Conservation (phyloP, 2,888 invertebrate genomes). For the Bedellia somnulentella region DNA sequence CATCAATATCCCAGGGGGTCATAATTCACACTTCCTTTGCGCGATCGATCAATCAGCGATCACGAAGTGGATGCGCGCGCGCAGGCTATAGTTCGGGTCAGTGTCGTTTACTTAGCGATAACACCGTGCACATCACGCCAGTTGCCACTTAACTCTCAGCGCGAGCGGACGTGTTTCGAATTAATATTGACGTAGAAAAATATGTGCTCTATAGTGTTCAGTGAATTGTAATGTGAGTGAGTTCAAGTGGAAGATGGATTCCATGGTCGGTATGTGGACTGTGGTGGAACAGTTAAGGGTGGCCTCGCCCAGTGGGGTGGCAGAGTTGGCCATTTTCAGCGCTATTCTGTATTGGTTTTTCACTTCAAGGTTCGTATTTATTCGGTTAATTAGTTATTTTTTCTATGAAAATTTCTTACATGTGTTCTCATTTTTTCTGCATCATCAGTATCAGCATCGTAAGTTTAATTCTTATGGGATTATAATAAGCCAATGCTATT, state of each 20-base stretch:
- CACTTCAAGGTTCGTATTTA: constrained; percentile 57
- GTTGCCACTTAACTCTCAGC: not conserved
- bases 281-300: constrained; percentile 50
- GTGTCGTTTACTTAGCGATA: not conserved
- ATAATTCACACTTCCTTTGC: no score
- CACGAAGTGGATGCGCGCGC: no score
- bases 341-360: constrained; percentile 66
- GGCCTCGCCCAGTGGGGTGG: constrained; percentile 63
- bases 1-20: no score
- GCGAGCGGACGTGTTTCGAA: not conserved
- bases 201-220: not conserved
- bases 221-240: constrained; percentile 37
- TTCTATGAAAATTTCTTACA: no score
- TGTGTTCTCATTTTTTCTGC: no score
- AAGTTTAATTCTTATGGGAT: no score
- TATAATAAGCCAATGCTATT: no score
- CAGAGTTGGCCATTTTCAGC: constrained; percentile 64
- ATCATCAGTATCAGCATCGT: no score
- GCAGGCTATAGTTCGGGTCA: not conserved
- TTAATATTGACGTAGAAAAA: no score
- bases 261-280: constrained; percentile 48
- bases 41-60: no score
- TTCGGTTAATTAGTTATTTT: no score
- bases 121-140: not conserved
- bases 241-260: constrained; percentile 30